Evolutionary conservation across 2,888 invertebrate genomes (phyloP).

Genomic region (Ophion ellenae): DNA sequence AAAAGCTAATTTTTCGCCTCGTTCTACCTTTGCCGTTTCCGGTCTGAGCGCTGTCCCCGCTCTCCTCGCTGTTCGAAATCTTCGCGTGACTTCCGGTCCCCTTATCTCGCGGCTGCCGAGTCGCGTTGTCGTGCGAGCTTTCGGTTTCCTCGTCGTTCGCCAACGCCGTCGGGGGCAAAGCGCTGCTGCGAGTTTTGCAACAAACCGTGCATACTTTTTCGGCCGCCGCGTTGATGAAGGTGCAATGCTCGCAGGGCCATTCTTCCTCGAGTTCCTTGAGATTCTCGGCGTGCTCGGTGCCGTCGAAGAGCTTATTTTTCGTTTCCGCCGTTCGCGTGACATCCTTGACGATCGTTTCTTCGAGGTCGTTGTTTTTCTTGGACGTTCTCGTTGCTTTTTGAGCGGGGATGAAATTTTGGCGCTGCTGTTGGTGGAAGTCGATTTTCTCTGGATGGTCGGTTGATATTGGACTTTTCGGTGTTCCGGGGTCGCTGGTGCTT

Average conservation of each 20-base stretch:
- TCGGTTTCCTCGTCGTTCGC: slow-evolving; percentile 63
- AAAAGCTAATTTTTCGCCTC: slow-evolving; percentile 90
- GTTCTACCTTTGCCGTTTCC: slow-evolving; percentile 88
- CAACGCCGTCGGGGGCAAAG: slow-evolving; percentile 72
- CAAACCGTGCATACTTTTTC: slow-evolving; percentile 93
- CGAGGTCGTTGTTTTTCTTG: background rate
- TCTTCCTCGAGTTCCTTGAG: slow-evolving; percentile 77
- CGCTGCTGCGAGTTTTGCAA: slow-evolving; percentile 89
- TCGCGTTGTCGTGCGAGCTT: slow-evolving; percentile 50
- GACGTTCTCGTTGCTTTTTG: background rate
- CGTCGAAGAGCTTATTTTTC: background rate
- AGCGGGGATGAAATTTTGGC: background rate
- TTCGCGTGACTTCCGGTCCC: slow-evolving; percentile 70
- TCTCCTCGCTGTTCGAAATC: slow-evolving; percentile 78
- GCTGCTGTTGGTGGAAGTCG: background rate
- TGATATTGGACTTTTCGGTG: slow-evolving; percentile 1
- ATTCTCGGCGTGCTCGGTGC: background rate
- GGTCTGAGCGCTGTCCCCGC: slow-evolving; percentile 80
- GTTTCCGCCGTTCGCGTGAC: background rate
- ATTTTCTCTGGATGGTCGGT: background rate
- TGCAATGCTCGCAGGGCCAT: slow-evolving; percentile 96
- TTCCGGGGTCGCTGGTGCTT: background rate
- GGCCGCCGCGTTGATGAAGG: slow-evolving; percentile 92
- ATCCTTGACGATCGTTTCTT: background rate
- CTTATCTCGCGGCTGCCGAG: slow-evolving; percentile 69